Evolutionary conservation across 1,140 invertebrate species (phyloP), one percentile per base, ranked within the genome.

Genomic region (Solenopsis fugax): DNA sequence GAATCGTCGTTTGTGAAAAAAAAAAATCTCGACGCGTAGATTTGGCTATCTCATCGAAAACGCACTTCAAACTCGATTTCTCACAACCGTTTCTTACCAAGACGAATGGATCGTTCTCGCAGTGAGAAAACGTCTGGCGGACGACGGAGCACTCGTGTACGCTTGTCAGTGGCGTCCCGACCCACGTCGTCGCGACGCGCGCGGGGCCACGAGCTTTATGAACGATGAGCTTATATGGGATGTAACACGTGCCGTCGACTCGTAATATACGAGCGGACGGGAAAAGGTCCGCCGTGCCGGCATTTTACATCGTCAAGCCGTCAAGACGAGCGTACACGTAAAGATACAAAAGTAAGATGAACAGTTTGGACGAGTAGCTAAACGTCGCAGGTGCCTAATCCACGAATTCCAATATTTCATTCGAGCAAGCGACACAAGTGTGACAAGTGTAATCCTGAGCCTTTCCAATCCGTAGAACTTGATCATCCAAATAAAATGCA

Each of bases 241-340:
- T 87, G 91, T 91, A 91, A 91, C 91, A 91, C 89, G 88, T 91
- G 88, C 77, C 88, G 69, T 67, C 86, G 78, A 87, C 88, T 82
- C 64, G 84, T 91, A 91, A 91, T 91, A 91, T 91, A 91, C 86
- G 86, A 89, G 84, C 87, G 48, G 72, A 50, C 60, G 58, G 45
- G 64, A 75, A 75, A 52, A 52, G 82, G 75, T 54, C 87, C 78
- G 87, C 45, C 78, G 86, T 56, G 60, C 62, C n/a, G 71, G 72
- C 72, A 71, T 76, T 87, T 87, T 76, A 76, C 86, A 87, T 69
- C 86, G 81, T 80, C 73, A 41, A 76, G 69, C 81, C 84, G 75
- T 69, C 85, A 69, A 69, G 77, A 37, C 60, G 16, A 52, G 16
- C 67, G 67, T 81, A 71, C 34, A 45, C 78, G 64, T 45, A 45